Conservation (phyloP, 2,113 vertebrate species). For the Trachemys scripta region DNA sequence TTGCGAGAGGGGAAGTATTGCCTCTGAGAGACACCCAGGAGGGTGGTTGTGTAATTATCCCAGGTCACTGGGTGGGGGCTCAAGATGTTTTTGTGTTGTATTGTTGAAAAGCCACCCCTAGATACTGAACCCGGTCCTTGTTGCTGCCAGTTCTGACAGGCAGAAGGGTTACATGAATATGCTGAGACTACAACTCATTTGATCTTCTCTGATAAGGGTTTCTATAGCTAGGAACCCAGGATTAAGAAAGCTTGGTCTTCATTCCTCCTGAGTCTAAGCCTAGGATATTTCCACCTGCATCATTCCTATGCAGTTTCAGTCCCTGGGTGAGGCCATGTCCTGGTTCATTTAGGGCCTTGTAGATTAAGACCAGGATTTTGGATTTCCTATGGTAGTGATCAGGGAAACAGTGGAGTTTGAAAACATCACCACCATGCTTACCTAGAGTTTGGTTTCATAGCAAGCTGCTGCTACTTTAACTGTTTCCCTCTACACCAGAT, state of each 20-base stretch:
- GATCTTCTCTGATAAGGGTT: background rate
- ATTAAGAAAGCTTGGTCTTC: background rate
- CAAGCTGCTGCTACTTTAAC: background rate
- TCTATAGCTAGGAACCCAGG: background rate
- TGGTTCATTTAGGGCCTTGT: background rate
- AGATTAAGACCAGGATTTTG: background rate
- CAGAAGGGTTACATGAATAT: background rate
- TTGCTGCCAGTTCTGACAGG: too few relatives aligned
- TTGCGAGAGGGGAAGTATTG: too few relatives aligned
- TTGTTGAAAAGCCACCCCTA: too few relatives aligned
- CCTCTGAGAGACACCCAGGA: too few relatives aligned
- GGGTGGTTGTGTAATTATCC: too few relatives aligned
- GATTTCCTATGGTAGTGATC: background rate
- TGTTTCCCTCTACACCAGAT: background rate
- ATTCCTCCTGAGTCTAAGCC: background rate
- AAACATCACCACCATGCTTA: background rate
- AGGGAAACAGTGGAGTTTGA: background rate
- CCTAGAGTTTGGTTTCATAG: background rate
- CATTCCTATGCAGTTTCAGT: background rate
- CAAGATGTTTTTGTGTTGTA: too few relatives aligned
- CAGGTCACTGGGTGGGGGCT: too few relatives aligned
- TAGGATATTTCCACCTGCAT: background rate
- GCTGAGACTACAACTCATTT: background rate
- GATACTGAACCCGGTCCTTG: too few relatives aligned
- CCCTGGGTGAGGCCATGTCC: background rate